Evolutionary conservation across 2,113 vertebrate species (phyloP).

Genomic region (Ciconia maguari): DNA sequence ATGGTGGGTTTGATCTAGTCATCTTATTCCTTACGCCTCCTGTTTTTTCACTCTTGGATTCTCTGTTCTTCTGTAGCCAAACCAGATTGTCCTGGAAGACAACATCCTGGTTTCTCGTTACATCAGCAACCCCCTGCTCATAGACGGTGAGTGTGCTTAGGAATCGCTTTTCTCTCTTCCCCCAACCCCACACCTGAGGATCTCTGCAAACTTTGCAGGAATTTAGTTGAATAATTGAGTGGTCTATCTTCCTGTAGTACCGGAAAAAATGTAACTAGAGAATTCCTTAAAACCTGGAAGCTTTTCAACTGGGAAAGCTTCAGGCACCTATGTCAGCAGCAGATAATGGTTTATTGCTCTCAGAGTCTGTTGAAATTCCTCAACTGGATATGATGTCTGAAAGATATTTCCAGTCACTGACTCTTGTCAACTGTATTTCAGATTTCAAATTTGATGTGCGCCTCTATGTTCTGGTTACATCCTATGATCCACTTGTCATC

Average conservation of each 20-base stretch:
- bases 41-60: conserved; percentile 27
- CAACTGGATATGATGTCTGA: not conserved
- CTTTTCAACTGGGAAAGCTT: not conserved
- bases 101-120: conserved; percentile 95
- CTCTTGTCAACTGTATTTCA: conserved; percentile 41
- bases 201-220: not conserved
- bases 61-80: conserved; percentile 81
- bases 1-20: not conserved
- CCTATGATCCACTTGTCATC: conserved; percentile 91
- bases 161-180: not conserved
- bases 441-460: conserved; percentile 98
- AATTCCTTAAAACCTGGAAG: not conserved
- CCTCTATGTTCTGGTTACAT: conserved; percentile 94
- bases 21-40: not conserved
- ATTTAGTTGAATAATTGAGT: not conserved
- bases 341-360: not conserved
- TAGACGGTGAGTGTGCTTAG: conserved; percentile 84
- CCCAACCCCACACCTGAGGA: not conserved
- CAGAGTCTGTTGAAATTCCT: not conserved
- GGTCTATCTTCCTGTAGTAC: not conserved
- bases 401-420: not conserved
- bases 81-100: conserved; percentile 92
- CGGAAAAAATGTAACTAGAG: not conserved
- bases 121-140: conserved; percentile 90
- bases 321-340: not conserved